Percentiles rank a stretch among this genome's conserved stretches.
Conservation (phyloP, 2,113 vertebrate species). For the Otus sunia region DNA sequence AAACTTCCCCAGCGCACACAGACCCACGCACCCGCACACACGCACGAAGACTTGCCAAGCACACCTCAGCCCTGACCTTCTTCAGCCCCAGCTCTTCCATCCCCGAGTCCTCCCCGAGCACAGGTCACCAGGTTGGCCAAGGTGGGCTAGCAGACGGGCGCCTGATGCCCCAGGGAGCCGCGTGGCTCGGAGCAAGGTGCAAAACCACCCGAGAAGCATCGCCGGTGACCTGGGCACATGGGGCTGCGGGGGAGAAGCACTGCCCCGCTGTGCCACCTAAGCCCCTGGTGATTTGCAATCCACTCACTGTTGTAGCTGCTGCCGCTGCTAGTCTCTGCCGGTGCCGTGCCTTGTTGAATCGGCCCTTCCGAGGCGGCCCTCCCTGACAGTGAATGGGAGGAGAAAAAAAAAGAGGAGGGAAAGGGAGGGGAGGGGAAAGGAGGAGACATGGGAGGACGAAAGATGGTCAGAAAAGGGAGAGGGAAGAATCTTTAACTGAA, state of each 20-base stretch:
- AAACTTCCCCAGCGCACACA: neutral
- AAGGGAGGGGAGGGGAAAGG: slow-evolving; percentile 62
- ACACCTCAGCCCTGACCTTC: slow-evolving; percentile 55
- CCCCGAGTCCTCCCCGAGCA: neutral
- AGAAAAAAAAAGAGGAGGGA: slow-evolving; percentile 66
- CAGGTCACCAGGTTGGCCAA: slow-evolving; percentile 28
- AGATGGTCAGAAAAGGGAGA: slow-evolving; percentile 71
- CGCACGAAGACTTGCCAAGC: neutral
- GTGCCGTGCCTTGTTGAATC: slow-evolving; percentile 65
- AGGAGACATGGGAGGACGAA: slow-evolving; percentile 69
- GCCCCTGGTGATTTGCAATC: slow-evolving; percentile 66
- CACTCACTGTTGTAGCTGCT: slow-evolving; percentile 75
- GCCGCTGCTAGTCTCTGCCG: slow-evolving; percentile 71
- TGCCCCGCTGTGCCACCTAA: slow-evolving; percentile 47
- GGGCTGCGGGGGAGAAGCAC: neutral
- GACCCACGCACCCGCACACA: neutral
- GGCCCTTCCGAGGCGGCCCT: slow-evolving; percentile 71
- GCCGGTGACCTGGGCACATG: neutral
- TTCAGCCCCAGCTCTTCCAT: slow-evolving; percentile 21
- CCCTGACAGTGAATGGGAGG: slow-evolving; percentile 71
- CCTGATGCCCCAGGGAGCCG: rapidly evolving
- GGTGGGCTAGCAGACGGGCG: neutral
- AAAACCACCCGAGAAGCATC: neutral
- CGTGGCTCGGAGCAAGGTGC: neutral
- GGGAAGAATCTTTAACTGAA: slow-evolving; percentile 69